Evolutionary conservation across 2,797 vertebrate genomes (phyloP), one percentile per base, ranked within the genome.

Genomic region (Botia kubotai): DNA sequence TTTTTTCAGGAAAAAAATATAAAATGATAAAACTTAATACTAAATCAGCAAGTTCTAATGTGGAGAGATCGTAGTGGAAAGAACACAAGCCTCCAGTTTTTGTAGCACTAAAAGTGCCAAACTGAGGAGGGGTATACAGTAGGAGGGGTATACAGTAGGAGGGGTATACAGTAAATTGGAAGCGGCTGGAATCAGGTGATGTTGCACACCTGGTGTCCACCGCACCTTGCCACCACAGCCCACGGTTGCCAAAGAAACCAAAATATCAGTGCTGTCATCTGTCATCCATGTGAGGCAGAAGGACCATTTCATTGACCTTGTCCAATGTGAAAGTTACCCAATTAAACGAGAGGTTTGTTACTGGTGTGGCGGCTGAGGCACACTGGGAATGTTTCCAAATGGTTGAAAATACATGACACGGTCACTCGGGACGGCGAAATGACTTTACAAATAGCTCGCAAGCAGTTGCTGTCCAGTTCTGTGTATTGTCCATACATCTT

Each of bases 391-490:
- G 55, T 55, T 39, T 36, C 77, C 62, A 43, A 70, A 58, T 26
- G 63, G 33, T 66, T n/a, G n/a, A 33, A 67, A 58, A 8, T 58
- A 23, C 29, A 52, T 33, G 13, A n/a, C 53, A 75, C 55, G 73
- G 39, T 52, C 43, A 63, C 63, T 10, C n/a, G 43, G 55, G 33
- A 67, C 43, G 29, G 63, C 69, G 55, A 69, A 66, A 53, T 79
- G 80, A 75, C 69, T 83, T 83, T 77, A 67, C 72, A 83, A 86
- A 84, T 55, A 50, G 66, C 73, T 48, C 57, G 74, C 77, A 83
- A 84, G 87, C 84, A 80, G 79, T 74, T 88, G 86, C 87, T 87
- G 86, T 88, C 79, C 86, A 82, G 79, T 83, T 76, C 73, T 83
- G 75, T 52, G 55, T 73, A 53, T 52, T 60, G 66, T 72, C 75